phyloP scores from a whole-genome alignment of 2,888 invertebrate species.

The Ellobium chinense region DNA sequence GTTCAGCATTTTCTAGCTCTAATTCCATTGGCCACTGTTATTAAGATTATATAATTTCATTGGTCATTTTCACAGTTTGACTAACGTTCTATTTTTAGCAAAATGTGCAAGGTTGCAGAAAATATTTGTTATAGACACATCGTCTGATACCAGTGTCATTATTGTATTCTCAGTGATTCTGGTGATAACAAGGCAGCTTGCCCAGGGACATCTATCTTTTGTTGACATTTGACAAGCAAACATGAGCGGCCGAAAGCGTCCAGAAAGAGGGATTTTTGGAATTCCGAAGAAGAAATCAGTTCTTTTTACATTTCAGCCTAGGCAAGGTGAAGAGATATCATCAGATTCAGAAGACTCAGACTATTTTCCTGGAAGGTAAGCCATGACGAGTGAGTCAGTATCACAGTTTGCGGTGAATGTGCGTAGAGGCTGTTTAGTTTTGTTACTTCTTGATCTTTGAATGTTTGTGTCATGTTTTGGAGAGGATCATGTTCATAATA shows the following conservation, averaged over 20 bases:
- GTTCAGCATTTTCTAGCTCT: too few species aligned
- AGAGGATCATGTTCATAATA: neutral
- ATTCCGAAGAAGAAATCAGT: slow-evolving; percentile 12
- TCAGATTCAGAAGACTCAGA: slow-evolving; percentile 33
- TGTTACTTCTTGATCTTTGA: neutral
- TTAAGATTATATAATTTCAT: too few species aligned
- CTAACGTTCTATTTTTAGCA: neutral
- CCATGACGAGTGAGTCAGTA: neutral
- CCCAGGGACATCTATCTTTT: neutral
- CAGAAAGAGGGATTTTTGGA: neutral
- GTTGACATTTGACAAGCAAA: neutral
- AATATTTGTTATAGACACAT: neutral
- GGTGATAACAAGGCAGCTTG: too few species aligned
- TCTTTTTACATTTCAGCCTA: slow-evolving; percentile 26
- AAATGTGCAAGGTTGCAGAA: neutral
- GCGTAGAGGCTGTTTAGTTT: too few species aligned
- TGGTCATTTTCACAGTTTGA: neutral
- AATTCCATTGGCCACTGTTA: too few species aligned
- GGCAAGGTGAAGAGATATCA: slow-evolving; percentile 11
- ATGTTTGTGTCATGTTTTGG: neutral
- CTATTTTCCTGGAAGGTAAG: slow-evolving; percentile 37
- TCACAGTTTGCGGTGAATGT: neutral
- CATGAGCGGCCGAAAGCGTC: neutral
- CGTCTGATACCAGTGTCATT: neutral
- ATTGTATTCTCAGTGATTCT: neutral